phyloP scores from a whole-genome alignment of 2,113 vertebrate genomes.

The Carollia perspicillata region DNA sequence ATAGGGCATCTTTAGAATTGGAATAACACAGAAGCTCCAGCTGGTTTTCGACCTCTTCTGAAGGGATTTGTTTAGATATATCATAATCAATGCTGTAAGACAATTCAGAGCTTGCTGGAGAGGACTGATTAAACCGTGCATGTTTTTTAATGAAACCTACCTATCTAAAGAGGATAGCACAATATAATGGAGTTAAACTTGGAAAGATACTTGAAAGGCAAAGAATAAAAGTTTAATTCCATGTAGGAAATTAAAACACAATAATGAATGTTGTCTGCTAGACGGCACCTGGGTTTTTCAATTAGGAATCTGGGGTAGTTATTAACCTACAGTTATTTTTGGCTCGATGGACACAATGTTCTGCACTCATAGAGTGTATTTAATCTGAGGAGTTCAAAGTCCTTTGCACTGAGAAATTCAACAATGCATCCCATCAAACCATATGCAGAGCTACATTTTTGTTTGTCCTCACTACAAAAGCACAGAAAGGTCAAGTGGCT shows the following conservation, averaged over 20 bases:
- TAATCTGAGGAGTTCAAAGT: neutral
- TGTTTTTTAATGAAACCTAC: constrained; percentile 60
- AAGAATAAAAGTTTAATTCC: constrained; percentile 75
- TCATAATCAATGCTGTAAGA: constrained; percentile 8
- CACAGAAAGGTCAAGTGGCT: neutral
- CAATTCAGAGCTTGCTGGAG: constrained; percentile 65
- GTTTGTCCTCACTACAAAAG: neutral
- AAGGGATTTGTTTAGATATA: neutral
- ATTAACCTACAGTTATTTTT: constrained; percentile 75
- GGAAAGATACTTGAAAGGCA: constrained; percentile 55
- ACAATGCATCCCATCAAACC: neutral
- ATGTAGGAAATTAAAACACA: constrained; percentile 77
- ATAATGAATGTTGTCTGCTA: constrained; percentile 67
- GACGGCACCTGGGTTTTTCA: constrained; percentile 66
- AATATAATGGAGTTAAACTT: constrained; percentile 58
- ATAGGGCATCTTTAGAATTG: neutral
- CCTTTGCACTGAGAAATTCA: neutral
- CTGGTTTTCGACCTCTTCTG: neutral
- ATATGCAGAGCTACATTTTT: neutral
- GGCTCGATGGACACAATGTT: constrained; percentile 59
- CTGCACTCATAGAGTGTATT: neutral
- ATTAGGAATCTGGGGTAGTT: constrained; percentile 70
- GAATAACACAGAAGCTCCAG: neutral
- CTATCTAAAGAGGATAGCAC: constrained; percentile 52
- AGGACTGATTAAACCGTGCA: constrained; percentile 55